Base-by-base conservation (phyloP, 2,797 vertebrate species). In the Holocentrus rufus region DNA sequence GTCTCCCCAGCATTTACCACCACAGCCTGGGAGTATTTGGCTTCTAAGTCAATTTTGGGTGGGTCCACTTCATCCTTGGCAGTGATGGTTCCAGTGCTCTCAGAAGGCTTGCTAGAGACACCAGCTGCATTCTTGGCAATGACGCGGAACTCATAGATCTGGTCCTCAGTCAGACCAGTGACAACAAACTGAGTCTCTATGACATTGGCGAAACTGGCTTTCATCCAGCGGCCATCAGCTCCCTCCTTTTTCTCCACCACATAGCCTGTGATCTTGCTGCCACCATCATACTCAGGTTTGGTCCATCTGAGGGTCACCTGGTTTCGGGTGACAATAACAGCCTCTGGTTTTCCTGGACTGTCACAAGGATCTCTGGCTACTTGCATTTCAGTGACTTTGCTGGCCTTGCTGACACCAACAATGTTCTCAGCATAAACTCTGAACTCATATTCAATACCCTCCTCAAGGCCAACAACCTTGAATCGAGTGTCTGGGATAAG, bases 401-500 rank as follows among this genome's bases (percentile, higher is more conserved):
- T 99, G 72, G 94, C 90, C 89, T 96, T 98, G 87, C 98, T 96
- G 27, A 96, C 89, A 67, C 98, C 98, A 60, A 97, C 97, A 72
- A 99, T 98, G 74, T 99, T 99, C 91, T 99, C 97, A 82, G 97
- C 97, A 79, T 95, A 98, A 79, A 98, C 95, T 93, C 96, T 96
- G 80, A 96, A 99, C 90, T 99, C 98, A 93, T 99, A 99, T 85
- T 99, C 98, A 88, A 99, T 96, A 63, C 97, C 98, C 84, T 99
- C 98, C 47, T 99, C 98, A 53, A 99, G 96, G 49, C 95, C 94
- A 84, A 93, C 90, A 76, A 92, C 94, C 88, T 98, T 99, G 81
- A 96, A 96, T 90, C 95, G 95, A 34, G 95, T 95, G 62, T 99
- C 97, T 84, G 95, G 94, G 80, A 99, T 96, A 44, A 97, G 83